Evolutionary conservation across 2,888 invertebrate species (phyloP).

Genomic region (Drosophila crucigera): DNA sequence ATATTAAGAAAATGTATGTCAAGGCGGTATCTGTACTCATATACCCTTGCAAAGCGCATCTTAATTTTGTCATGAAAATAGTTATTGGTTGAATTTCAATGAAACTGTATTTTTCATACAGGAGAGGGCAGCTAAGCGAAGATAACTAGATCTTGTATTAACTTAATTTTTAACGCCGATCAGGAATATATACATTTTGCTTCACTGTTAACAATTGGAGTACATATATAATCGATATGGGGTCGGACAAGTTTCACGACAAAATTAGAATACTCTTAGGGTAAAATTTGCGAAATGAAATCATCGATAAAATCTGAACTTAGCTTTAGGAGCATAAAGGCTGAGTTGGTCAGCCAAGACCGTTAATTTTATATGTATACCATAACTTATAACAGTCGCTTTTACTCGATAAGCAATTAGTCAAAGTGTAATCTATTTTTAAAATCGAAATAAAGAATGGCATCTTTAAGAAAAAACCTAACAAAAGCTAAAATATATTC

Average conservation of each 20-base stretch:
- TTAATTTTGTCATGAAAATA: neutral
- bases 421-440: no score
- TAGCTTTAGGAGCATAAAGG: neutral
- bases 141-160: neutral
- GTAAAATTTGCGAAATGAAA: neutral
- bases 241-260: neutral
- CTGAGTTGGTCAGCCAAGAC: neutral
- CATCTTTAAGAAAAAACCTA: neutral
- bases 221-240: neutral
- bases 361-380: neutral
- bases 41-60: neutral
- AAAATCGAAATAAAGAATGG: no score
- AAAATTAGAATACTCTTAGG: neutral
- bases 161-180: neutral
- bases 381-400: neutral
- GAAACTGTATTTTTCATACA: neutral
- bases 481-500: neutral
- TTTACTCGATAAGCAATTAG: neutral
- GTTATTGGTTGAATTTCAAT: neutral
- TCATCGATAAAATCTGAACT: neutral
- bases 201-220: neutral
- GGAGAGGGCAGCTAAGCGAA: neutral
- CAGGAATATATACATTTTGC: neutral
- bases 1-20: neutral
- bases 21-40: neutral